Base-by-base conservation (phyloP, 2,888 invertebrate genomes). In the Iphiclides podalirius region DNA sequence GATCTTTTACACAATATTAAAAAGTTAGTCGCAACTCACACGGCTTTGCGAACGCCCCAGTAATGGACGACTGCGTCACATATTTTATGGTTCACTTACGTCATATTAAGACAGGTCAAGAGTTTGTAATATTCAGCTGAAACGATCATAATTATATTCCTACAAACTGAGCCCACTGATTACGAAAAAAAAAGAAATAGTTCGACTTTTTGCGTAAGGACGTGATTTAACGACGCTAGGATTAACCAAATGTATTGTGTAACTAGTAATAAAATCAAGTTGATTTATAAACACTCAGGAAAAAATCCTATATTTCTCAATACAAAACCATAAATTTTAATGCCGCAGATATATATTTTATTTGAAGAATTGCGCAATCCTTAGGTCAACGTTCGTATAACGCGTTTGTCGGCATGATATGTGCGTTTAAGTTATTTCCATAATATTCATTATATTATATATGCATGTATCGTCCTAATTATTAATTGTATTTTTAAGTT, bases 311-410 rank as follows among this genome's bases (percentile, higher is more conserved):
- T 31, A 47, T 50, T 55, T 50, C 45, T 37, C 35, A 57, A 55
- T 49, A 52, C 47, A 49, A 52, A 54, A 45, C 46, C 37, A 42
- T 52, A 50, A 52, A 58, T 49, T 48, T 54, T 23, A 42, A 57
- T 53, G 48, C 46, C 51, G 44, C 52, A 58, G 46, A 55, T n/a
- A n/a, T 54, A 50, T 53, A 49, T 52, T 53, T 57, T 54, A 58
- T 60, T 58, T 60, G 54, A 42, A 44, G 64, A 64, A 64, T 66
- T 64, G 60, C 57, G 64, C 61, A 66, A 67, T 67, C 48, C 54
- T 35, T 15, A 23, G 47, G 43, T 47, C 47, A 40, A 52, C 34
- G 44, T 16, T 45, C 47, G 35, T 20, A 17, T 43, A 37, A 47
- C 43, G 38, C 28, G 47, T 52, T 48, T 45, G 47, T 39, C 41